These are phyloP conservation scores for Campoplex capitator DNA, from an alignment of 2,888 invertebrate species.

Conservation along the genomic window DNA sequence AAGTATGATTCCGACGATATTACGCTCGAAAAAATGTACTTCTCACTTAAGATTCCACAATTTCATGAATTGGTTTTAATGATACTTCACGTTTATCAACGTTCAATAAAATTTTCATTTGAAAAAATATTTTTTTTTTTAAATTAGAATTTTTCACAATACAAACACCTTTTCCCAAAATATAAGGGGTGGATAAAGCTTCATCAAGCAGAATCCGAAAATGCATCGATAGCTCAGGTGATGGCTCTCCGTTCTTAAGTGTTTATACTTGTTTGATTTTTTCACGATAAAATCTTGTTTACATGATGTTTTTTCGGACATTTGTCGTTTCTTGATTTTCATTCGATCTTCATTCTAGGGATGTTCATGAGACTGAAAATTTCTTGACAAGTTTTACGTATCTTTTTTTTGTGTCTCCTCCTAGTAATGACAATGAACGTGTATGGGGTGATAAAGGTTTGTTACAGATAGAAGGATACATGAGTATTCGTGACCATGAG, in stretches of 20 bases:
- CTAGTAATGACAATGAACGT: constrained; percentile 44
- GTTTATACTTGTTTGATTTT: neutral
- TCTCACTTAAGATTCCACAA: neutral
- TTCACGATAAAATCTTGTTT: neutral
- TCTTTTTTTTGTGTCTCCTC: constrained; percentile 10
- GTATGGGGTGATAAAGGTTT: constrained; percentile 12
- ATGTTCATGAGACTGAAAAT: constrained; percentile 27
- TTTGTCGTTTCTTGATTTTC: neutral
- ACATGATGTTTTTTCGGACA: neutral
- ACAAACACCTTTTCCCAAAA: no score
- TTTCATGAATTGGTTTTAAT: neutral
- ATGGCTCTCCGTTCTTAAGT: neutral
- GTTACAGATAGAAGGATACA: constrained; percentile 16
- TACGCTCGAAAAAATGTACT: neutral
- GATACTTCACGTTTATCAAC: neutral
- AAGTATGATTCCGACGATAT: neutral
- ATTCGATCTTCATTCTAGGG: neutral
- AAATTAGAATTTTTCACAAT: no score
- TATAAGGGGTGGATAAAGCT: no score
- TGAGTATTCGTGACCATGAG: constrained; percentile 24
- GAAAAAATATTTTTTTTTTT: neutral
- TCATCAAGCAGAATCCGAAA: neutral
- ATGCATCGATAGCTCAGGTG: neutral
- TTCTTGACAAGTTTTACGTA: constrained; percentile 48
- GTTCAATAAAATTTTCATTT: neutral